phyloP scores from a whole-genome alignment of 2,797 vertebrate species.

The Melanotaenia trifasciata region DNA sequence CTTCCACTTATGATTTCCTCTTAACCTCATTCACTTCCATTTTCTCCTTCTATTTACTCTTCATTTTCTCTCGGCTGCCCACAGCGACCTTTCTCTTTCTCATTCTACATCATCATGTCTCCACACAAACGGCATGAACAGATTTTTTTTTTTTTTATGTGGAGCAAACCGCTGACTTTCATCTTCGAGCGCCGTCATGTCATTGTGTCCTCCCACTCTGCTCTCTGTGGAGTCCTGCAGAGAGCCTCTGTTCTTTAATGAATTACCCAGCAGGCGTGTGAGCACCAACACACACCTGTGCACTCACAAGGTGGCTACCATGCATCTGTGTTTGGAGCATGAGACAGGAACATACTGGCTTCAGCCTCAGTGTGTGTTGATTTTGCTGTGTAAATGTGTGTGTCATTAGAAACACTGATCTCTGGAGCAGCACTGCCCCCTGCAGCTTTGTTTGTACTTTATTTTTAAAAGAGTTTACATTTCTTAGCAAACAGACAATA shows the following conservation, averaged over 20 bases:
- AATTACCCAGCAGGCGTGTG: constrained; percentile 34
- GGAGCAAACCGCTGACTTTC: constrained; percentile 26
- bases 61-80: constrained; percentile 20
- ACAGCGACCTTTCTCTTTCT: constrained; percentile 13
- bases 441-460: background rate
- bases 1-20: constrained; percentile 18
- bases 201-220: background rate
- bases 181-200: constrained; percentile 19
- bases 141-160: constrained; percentile 12
- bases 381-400: background rate
- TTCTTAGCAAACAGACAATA: too few species aligned
- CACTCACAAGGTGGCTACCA: background rate
- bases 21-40: constrained; percentile 26
- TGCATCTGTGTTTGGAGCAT: background rate
- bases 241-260: constrained; percentile 20
- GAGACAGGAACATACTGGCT: background rate
- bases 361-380: background rate
- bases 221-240: constrained; percentile 11
- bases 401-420: constrained; percentile 11
- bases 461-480: too few species aligned
- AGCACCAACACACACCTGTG: constrained; percentile 6
- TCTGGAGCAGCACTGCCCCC: constrained; percentile 18
- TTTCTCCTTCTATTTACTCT: constrained; percentile 25
- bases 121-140: background rate
- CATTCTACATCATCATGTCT: background rate